A percentile compares a stretch with the other conserved stretches of the same genome.
These are phyloP conservation scores for Pundamilia nyererei DNA, from an alignment of 2,113 vertebrate species.

Conservation along the genomic window DNA sequence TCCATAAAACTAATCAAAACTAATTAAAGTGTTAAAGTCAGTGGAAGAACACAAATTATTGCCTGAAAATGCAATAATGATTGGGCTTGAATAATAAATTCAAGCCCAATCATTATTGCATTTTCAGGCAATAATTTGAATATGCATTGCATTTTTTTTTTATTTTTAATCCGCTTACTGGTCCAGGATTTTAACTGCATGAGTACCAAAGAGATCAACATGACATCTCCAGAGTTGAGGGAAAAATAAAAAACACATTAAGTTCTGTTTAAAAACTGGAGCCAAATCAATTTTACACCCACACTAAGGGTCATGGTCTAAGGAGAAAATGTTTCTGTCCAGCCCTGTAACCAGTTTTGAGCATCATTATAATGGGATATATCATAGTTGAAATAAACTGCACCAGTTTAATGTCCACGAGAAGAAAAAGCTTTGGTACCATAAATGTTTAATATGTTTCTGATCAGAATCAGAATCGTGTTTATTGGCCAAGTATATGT, in stretches of 20 bases:
- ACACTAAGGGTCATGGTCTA: fast-evolving
- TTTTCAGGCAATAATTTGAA: no score
- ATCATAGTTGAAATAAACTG: neutral
- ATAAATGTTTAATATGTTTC: neutral
- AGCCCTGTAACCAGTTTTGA: neutral
- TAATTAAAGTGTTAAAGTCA: neutral
- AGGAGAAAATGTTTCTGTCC: neutral
- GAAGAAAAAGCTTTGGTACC: neutral
- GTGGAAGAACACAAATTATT: neutral
- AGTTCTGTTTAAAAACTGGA: neutral
- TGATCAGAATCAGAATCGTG: neutral
- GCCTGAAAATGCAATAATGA: neutral
- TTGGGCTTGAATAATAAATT: neutral
- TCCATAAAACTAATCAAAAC: neutral
- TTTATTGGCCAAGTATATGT: no score
- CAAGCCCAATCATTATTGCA: no score
- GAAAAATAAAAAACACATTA: fast-evolving
- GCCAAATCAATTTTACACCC: neutral
- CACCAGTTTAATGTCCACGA: neutral
- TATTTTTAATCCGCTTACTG: fast-evolving
- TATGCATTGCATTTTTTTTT: neutral
- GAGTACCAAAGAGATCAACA: neutral
- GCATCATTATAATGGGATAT: neutral
- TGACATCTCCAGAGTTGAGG: neutral
- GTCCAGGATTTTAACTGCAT: neutral